Percentiles rank a stretch among this genome's conserved stretches.
phyloP scores from a whole-genome alignment of 1,140 invertebrate genomes.

The Aphaenogaster floridana region DNA sequence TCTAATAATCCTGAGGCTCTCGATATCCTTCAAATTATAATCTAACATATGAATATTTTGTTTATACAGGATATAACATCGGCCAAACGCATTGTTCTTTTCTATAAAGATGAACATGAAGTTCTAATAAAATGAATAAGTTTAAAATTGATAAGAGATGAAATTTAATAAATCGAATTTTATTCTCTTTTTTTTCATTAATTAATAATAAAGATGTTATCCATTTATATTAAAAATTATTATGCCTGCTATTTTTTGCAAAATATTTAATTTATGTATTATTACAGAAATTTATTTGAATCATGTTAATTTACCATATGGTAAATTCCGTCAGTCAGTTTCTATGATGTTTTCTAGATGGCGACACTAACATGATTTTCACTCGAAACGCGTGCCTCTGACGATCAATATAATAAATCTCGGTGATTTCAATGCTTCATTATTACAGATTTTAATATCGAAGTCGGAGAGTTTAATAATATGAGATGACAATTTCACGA shows the following conservation, averaged over 20 bases:
- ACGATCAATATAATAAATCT: neutral
- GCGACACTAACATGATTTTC: neutral
- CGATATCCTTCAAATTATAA: constrained; percentile 18
- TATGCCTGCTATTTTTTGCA: neutral
- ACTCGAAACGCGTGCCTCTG: neutral
- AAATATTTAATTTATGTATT: neutral
- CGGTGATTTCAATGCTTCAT: constrained; percentile 53
- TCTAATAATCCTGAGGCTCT: neutral
- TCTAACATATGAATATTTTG: neutral
- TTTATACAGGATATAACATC: neutral
- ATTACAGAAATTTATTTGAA: constrained; percentile 5
- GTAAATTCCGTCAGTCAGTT: neutral
- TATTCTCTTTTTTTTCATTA: neutral
- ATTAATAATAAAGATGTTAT: neutral
- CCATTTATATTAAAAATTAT: neutral
- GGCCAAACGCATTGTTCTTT: neutral
- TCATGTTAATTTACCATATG: neutral
- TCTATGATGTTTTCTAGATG: neutral
- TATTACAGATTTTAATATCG: constrained; percentile 11
- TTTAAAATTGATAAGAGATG: neutral
- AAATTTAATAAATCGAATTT: neutral
- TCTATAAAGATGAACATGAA: neutral
- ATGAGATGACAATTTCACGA: neutral
- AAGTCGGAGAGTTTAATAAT: constrained; percentile 41
- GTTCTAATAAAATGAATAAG: neutral